A percentile compares a stretch with the other conserved stretches of the same genome.
phyloP scores from a whole-genome alignment of 2,797 vertebrate genomes.

The Molossus molossus region DNA sequence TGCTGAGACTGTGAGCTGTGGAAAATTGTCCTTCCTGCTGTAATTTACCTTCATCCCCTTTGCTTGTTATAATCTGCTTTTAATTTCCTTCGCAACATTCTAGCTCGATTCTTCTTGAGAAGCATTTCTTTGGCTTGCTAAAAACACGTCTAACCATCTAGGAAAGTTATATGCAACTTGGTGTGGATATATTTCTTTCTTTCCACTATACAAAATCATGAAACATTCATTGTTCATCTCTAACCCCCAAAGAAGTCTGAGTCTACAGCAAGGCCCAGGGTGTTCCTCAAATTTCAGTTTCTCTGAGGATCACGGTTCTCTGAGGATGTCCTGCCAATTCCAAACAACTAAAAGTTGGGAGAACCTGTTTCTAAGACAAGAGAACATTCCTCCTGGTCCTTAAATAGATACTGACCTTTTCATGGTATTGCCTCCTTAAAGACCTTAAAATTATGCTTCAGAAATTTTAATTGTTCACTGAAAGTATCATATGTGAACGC shows the following conservation, averaged over 20 bases:
- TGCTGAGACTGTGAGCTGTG: background rate
- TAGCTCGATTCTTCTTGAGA: background rate
- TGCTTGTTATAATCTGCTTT: background rate
- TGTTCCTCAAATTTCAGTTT: background rate
- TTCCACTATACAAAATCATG: background rate
- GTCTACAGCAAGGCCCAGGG: background rate
- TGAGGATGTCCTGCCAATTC: background rate
- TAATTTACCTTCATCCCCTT: background rate
- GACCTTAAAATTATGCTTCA: background rate
- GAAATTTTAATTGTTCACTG: background rate
- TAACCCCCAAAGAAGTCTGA: background rate
- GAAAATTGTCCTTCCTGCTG: background rate
- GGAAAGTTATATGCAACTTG: background rate
- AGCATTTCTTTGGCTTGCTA: background rate
- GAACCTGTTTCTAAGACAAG: background rate
- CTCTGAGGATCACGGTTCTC: background rate
- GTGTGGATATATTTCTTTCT: background rate
- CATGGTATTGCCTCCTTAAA: background rate
- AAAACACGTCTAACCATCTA: background rate
- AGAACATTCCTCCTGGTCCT: background rate
- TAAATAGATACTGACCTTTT: background rate
- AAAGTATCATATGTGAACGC: background rate
- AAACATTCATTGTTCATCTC: background rate
- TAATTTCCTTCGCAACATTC: background rate
- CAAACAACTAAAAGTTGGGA: background rate